Evolutionary conservation across 1,140 invertebrate genomes (phyloP).

Genomic region (Drosophila gunungcola): DNA sequence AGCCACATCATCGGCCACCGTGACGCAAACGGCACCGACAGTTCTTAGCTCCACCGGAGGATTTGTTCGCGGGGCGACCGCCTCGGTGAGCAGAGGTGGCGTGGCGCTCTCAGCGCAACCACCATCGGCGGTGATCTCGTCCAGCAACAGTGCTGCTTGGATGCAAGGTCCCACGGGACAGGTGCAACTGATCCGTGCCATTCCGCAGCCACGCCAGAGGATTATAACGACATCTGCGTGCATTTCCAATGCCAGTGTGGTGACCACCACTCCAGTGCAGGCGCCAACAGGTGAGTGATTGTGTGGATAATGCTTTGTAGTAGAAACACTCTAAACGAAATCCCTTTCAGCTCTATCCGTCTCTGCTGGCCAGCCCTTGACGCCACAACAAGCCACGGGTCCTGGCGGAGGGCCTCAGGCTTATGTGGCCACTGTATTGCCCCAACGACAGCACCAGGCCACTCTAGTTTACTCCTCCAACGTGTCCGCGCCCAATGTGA

Average conservation of each 20-base stretch:
- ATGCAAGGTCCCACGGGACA: conserved; percentile 75
- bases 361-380: conserved; percentile 49
- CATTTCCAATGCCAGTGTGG: conserved; percentile 43
- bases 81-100: conserved; percentile 50
- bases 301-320: background rate
- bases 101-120: conserved; percentile 61
- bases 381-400: conserved; percentile 36
- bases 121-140: conserved; percentile 78
- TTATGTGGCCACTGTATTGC: conserved; percentile 80
- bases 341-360: conserved; percentile 45
- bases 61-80: conserved; percentile 68
- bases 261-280: conserved; percentile 62
- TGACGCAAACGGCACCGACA: conserved; percentile 49
- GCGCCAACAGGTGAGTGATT: conserved; percentile 49
- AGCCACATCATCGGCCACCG: conserved; percentile 67
- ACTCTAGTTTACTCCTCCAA: conserved; percentile 83
- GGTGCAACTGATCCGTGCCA: conserved; percentile 80
- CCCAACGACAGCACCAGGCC: conserved; percentile 79
- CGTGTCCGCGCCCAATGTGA: conserved; percentile 54
- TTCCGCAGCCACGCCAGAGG: conserved; percentile 73
- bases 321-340: background rate
- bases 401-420: conserved; percentile 67
- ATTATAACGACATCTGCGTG: conserved; percentile 79
- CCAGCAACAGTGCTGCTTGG: conserved; percentile 79
- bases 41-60: conserved; percentile 59